Evolutionary conservation across 2,797 vertebrate genomes (phyloP).

Genomic region (Poecilia picta): DNA sequence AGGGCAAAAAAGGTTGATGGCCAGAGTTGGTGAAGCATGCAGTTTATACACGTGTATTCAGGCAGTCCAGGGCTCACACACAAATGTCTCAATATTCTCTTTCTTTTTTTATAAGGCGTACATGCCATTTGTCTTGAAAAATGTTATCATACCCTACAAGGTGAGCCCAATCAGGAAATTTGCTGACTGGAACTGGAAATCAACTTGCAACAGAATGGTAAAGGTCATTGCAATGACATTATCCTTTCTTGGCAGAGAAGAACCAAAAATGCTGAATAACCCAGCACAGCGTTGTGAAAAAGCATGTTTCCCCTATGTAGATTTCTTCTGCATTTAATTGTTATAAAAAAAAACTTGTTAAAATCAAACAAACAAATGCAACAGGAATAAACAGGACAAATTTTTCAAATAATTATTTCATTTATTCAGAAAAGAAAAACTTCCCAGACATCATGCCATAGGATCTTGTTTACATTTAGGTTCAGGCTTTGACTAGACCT

Average conservation of each 20-base stretch:
- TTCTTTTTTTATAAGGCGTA: neutral
- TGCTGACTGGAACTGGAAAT: conserved; percentile 49
- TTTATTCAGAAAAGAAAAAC: neutral
- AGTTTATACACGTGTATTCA: conserved; percentile 11
- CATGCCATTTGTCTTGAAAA: conserved; percentile 24
- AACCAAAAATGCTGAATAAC: conserved; percentile 67
- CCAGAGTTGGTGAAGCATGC: conserved; percentile 28
- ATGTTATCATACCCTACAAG: conserved; percentile 36
- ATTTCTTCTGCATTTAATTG: neutral
- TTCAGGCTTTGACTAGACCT: neutral
- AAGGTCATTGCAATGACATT: conserved; percentile 84
- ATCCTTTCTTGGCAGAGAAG: conserved; percentile 63
- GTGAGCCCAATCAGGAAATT: conserved; percentile 42
- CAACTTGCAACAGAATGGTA: conserved; percentile 52
- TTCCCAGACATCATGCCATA: neutral
- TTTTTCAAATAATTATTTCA: neutral
- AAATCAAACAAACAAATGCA: neutral
- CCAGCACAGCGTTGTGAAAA: conserved; percentile 43
- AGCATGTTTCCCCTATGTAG: neutral
- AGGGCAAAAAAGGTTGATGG: conserved; percentile 31
- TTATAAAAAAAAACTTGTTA: neutral
- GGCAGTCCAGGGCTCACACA: neutral
- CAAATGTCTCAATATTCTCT: neutral
- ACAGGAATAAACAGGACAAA: neutral
- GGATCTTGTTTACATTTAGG: neutral